Evolutionary conservation across 30 jellyfish, hydroid and myxozoan species (phyloP), one percentile per base, ranked within the genome.

Genomic region (Chrysaora quinquecirrha): DNA sequence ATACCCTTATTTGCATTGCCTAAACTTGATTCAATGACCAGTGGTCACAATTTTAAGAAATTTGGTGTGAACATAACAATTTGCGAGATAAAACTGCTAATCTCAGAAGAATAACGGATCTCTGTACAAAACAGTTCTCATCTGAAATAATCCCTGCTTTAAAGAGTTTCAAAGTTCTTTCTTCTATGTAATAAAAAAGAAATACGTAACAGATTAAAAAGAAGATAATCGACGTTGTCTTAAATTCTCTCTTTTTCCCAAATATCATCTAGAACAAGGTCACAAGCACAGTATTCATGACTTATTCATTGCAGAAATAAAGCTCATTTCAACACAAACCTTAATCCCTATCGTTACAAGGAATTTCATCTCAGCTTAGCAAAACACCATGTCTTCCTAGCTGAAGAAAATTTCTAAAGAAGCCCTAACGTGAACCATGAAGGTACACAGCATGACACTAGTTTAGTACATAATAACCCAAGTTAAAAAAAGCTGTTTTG

Each of bases 331-430:
- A 3, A 38, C 54, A 38, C 54, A 47, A 9, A 19, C 24, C 20
- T 18, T 78, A 78, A 78, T 78, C 89, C 80, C 82, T 30, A 78
- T 62, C 81, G 80, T 64, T 78, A 24, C 82, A 64, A 22, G 89
- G 88, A 78, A 64, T 78, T 78, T 78, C 61, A 76, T 78, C 89
- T 67, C 89, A 64, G 82, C 72, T 24, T 60, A 64, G 74, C 61
- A 64, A 47, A 78, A 64, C 89, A 64, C 89, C 89, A 78, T 43
- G 79, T 64, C 81, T 78, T 78, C 89, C 82, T 69, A 64, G 75
- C 56, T 78, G 70, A 78, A 78, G 28, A 76, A 21, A 65, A 3
- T 3, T 63, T 64, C 74, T 60, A 78, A 76, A 49, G 89, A 49
- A 69, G 80, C 89, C 87, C 89, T 74, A 65, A 78, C 60, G 82